phyloP scores from a whole-genome alignment of 2,888 invertebrate genomes.

The Nomada lathburiana region DNA sequence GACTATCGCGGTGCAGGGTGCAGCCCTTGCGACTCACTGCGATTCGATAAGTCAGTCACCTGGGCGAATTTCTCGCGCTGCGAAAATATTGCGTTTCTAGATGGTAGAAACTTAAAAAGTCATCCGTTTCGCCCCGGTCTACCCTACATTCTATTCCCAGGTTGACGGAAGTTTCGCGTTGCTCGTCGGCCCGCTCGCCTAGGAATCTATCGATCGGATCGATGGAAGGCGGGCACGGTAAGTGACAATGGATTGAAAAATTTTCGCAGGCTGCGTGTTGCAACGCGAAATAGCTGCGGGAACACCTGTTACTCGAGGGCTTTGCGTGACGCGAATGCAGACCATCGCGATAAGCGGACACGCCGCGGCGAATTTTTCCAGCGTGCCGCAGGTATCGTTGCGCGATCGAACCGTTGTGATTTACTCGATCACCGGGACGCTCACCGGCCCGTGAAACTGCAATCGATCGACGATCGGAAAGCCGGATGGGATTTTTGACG shows the following conservation, averaged over 20 bases:
- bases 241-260: constrained; percentile 14
- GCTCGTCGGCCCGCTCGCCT: constrained; percentile 33
- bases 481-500: constrained; percentile 16
- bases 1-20: constrained; percentile 41
- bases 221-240: not conserved
- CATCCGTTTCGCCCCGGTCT: no score
- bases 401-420: constrained; percentile 40
- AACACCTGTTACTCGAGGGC: constrained; percentile 63
- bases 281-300: constrained; percentile 46
- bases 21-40: constrained; percentile 58
- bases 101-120: no score
- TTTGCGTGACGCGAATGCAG: constrained; percentile 63
- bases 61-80: constrained; percentile 23
- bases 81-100: no score
- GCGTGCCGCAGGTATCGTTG: constrained; percentile 32
- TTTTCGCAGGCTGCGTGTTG: constrained; percentile 35
- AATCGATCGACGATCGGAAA: constrained; percentile 37
- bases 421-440: constrained; percentile 39
- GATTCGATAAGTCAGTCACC: constrained; percentile 45
- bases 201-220: constrained; percentile 44
- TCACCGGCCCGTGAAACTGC: constrained; percentile 22
- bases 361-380: constrained; percentile 42
- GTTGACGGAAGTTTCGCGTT: constrained; percentile 46
- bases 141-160: constrained; percentile 1
- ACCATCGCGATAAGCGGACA: constrained; percentile 55